Percentiles rank a stretch among this genome's conserved stretches.
Evolutionary conservation across 2,113 vertebrate genomes (phyloP).

Genomic region (Cinclus mexicanus): DNA sequence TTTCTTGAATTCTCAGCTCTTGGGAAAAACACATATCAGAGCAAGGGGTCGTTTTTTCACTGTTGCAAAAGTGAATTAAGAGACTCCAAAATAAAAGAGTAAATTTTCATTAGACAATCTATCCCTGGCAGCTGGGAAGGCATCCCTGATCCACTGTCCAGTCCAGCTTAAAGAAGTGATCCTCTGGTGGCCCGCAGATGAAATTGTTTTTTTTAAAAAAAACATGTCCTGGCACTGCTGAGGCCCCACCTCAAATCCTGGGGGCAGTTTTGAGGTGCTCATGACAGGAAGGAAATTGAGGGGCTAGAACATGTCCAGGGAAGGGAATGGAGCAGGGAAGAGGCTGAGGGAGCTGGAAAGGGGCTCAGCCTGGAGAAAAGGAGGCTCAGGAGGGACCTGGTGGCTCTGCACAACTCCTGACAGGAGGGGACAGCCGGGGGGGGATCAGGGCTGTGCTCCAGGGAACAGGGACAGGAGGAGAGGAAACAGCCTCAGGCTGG

Average conservation of each 20-base stretch:
- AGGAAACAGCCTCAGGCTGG: neutral
- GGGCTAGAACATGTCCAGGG: neutral
- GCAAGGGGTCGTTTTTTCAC: neutral
- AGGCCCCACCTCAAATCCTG: neutral
- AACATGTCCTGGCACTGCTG: neutral
- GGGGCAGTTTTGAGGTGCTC: neutral
- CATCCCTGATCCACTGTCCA: neutral
- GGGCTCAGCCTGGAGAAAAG: neutral
- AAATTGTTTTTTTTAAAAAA: neutral
- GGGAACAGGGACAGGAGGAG: neutral
- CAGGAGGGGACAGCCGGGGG: neutral
- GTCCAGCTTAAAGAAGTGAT: neutral
- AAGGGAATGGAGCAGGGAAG: fast-evolving
- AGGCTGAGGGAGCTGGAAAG: neutral
- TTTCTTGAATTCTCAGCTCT: neutral
- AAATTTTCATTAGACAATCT: neutral
- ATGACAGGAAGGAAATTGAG: neutral
- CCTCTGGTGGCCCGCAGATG: neutral
- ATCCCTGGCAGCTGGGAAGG: neutral
- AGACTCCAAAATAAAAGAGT: neutral
- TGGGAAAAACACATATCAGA: neutral
- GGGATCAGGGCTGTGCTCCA: neutral
- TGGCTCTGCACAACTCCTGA: neutral
- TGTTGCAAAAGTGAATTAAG: neutral
- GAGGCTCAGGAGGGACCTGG: neutral